A percentile compares a stretch with the other conserved stretches of the same genome.
Evolutionary conservation across 30 jellyfish, hydroid and myxozoan genomes (phyloP).

Genomic region (Haliclystus octoradiatus): DNA sequence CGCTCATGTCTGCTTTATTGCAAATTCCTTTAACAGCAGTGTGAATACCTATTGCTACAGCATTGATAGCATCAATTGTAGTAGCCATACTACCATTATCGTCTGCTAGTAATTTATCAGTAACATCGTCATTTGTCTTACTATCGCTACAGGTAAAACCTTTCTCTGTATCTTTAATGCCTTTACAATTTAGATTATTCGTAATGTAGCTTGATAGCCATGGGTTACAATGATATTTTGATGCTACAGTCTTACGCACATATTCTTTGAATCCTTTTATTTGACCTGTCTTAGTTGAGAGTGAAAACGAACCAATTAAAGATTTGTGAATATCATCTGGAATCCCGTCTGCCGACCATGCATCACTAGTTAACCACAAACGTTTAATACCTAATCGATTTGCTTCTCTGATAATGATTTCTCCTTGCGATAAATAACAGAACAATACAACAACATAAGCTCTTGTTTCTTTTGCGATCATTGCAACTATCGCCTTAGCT

Average conservation of each 20-base stretch:
- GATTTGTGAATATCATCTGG: background rate
- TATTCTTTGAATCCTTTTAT: slow-evolving; percentile 33
- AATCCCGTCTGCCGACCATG: slow-evolving; percentile 53
- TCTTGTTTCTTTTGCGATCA: slow-evolving; percentile 20
- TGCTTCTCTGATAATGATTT: slow-evolving; percentile 57
- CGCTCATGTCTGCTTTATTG: no score
- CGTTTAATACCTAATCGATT: slow-evolving; percentile 36
- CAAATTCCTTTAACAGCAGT: no score
- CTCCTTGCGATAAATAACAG: slow-evolving; percentile 57
- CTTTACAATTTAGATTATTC: slow-evolving; percentile 24
- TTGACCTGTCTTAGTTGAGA: slow-evolving; percentile 32
- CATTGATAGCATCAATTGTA: background rate
- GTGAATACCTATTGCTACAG: no score
- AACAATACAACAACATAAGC: slow-evolving; percentile 66
- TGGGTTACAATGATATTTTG: slow-evolving; percentile 42
- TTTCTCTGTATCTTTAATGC: background rate
- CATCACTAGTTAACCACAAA: slow-evolving; percentile 86
- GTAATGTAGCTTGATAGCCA: slow-evolving; percentile 54
- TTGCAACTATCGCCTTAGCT: slow-evolving; percentile 31
- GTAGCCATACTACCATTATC: no score
- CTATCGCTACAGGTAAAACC: slow-evolving; percentile 7
- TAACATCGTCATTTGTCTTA: no score
- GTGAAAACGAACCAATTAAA: slow-evolving; percentile 44
- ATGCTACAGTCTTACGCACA: slow-evolving; percentile 18
- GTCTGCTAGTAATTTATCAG: no score